Conservation (phyloP, 2,113 vertebrate genomes). For the Archocentrus centrarchus region DNA sequence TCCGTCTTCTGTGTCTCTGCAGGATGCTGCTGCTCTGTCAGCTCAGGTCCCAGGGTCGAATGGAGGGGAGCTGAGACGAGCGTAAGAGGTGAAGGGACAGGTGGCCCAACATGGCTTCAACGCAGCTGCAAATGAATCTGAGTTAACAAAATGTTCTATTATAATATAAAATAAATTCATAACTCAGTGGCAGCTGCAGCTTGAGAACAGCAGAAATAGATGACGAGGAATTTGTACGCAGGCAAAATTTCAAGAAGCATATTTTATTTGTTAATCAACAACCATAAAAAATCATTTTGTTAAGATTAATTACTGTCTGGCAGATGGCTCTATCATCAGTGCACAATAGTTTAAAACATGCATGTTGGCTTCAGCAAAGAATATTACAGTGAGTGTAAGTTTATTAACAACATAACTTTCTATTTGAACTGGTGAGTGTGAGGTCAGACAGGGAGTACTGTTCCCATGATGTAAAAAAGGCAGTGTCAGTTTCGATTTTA, state of each 20-base stretch:
- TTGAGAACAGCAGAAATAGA: background rate
- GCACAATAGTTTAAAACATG: background rate
- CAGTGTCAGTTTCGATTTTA: background rate
- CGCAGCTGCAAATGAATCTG: background rate
- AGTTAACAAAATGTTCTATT: constrained; percentile 11
- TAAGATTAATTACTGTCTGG: constrained; percentile 23
- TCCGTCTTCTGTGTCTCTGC: constrained; percentile 44
- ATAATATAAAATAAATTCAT: constrained; percentile 4
- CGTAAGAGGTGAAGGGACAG: constrained; percentile 24
- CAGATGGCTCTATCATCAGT: constrained; percentile 1
- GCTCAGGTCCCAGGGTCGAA: constrained; percentile 39
- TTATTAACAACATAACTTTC: background rate
- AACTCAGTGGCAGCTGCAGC: constrained; percentile 9
- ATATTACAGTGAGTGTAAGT: background rate
- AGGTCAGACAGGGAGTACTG: background rate
- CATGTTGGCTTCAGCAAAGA: background rate
- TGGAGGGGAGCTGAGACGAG: constrained; percentile 28
- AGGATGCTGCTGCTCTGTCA: constrained; percentile 25
- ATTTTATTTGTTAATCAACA: constrained; percentile 28
- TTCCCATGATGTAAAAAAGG: background rate
- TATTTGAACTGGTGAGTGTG: background rate
- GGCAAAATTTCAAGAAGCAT: background rate
- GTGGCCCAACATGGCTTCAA: constrained; percentile 5
- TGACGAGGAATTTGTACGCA: background rate
- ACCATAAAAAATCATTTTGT: constrained; percentile 25